Evolutionary conservation across 1,140 invertebrate genomes (phyloP).

Genomic region (Drosophila lacertosa): DNA sequence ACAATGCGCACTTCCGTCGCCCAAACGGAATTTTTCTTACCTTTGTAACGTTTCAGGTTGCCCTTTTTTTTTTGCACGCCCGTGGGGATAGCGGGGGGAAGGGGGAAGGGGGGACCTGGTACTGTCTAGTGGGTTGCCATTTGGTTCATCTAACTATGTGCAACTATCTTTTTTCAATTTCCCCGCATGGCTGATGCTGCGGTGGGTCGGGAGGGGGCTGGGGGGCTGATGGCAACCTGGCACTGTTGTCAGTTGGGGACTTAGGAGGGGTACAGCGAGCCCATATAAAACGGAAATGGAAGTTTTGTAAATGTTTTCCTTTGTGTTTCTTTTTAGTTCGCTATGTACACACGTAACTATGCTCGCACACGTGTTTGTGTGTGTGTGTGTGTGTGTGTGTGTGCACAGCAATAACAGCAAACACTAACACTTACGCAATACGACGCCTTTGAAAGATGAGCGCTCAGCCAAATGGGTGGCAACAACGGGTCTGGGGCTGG

Average conservation of each 20-base stretch:
- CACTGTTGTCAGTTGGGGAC: constrained; percentile 22
- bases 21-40: constrained; percentile 48
- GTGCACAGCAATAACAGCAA: constrained; percentile 46
- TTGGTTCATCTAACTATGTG: constrained; percentile 56
- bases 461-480: constrained; percentile 42
- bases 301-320: constrained; percentile 82
- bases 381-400: constrained; percentile 2
- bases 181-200: constrained; percentile 55
- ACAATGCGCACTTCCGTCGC: constrained; percentile 72
- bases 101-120: neutral
- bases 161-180: constrained; percentile 81
- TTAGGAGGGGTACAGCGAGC: constrained; percentile 18
- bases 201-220: neutral
- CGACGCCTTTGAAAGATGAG: constrained; percentile 78
- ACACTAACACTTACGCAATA: constrained; percentile 65
- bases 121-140: constrained; percentile 20
- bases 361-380: constrained; percentile 5
- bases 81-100: neutral
- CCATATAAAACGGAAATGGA: constrained; percentile 80
- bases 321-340: constrained; percentile 60
- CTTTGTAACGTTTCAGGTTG: constrained; percentile 43
- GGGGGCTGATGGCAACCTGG: constrained; percentile 20
- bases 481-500: constrained; percentile 23
- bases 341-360: constrained; percentile 21
- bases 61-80: constrained; percentile 35